phyloP scores from a whole-genome alignment of 2,797 vertebrate species.

The Pseudocheirus occidentalis region DNA sequence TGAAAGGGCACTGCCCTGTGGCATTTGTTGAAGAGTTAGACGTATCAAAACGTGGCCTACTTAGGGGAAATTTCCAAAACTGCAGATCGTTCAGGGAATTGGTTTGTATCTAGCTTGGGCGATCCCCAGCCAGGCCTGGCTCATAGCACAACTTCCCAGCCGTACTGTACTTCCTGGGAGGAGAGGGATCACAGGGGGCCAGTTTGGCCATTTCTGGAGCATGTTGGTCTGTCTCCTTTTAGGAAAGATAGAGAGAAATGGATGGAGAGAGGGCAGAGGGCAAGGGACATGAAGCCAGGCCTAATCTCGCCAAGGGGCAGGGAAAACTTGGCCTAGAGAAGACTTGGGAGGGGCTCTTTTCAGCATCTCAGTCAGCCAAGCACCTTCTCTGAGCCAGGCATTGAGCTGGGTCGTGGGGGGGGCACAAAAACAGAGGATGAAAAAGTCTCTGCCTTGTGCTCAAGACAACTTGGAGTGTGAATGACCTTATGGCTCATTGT shows the following conservation, averaged over 20 bases:
- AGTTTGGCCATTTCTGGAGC: not conserved
- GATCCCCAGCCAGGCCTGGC: accelerated
- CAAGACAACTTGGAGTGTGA: not conserved
- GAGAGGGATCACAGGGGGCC: not conserved
- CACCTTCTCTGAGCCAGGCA: too few relatives aligned
- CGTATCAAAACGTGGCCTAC: conserved; percentile 8
- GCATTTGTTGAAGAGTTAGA: conserved; percentile 59
- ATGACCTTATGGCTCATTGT: too few relatives aligned
- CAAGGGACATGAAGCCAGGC: not conserved
- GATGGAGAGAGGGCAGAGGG: not conserved
- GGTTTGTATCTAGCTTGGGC: accelerated
- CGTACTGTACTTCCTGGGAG: not conserved
- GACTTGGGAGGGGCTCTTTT: not conserved
- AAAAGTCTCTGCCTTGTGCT: too few relatives aligned
- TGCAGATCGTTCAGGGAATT: not conserved
- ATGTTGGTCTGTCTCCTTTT: not conserved
- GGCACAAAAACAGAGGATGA: too few relatives aligned
- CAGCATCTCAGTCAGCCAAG: not conserved
- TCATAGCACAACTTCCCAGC: accelerated
- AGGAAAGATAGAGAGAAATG: not conserved
- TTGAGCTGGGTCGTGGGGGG: not conserved
- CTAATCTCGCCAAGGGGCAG: not conserved
- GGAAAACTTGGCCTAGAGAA: not conserved
- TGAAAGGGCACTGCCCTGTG: conserved; percentile 60
- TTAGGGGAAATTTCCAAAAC: conserved; percentile 8